Conservation (phyloP, 2,888 invertebrate genomes). For the Ecliptopera silaceata region DNA sequence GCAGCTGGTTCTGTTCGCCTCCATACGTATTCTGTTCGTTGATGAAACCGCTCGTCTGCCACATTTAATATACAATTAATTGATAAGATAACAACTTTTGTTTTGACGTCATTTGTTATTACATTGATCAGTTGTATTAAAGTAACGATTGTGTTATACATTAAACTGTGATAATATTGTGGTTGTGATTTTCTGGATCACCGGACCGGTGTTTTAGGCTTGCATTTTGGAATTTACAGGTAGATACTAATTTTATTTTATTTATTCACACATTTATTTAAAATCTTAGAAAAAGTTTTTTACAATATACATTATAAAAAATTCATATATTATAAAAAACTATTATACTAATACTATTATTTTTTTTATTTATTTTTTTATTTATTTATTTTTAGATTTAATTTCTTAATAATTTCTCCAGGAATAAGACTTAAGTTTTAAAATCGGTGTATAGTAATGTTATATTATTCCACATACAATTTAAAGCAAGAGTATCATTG, state of each 20-base stretch:
- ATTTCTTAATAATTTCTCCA: too few relatives aligned
- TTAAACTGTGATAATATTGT: constrained; percentile 20
- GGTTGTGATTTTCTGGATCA: constrained; percentile 23
- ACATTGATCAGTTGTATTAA: constrained; percentile 23
- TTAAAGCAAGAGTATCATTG: too few relatives aligned
- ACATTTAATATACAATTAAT: constrained; percentile 58
- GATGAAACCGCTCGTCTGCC: constrained; percentile 40
- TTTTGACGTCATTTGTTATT: constrained; percentile 45
- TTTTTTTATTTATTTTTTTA: too few relatives aligned
- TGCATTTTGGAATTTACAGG: constrained; percentile 20
- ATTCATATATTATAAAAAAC: too few relatives aligned
- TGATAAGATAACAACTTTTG: constrained; percentile 59
- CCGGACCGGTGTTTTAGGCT: constrained; percentile 27
- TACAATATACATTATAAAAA: too few relatives aligned
- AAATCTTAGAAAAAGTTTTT: too few relatives aligned
- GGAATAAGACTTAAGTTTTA: too few relatives aligned
- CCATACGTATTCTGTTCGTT: constrained; percentile 60
- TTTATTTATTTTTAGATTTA: too few relatives aligned
- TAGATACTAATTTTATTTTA: constrained; percentile 24
- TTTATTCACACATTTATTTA: too few relatives aligned
- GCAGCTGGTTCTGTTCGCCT: constrained; percentile 47
- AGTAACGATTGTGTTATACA: constrained; percentile 25
- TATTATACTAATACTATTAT: too few relatives aligned
- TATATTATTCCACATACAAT: too few relatives aligned
- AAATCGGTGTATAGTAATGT: too few relatives aligned